Evolutionary conservation across 1,140 invertebrate genomes (phyloP).

Genomic region (Asbolus verrucosus): DNA sequence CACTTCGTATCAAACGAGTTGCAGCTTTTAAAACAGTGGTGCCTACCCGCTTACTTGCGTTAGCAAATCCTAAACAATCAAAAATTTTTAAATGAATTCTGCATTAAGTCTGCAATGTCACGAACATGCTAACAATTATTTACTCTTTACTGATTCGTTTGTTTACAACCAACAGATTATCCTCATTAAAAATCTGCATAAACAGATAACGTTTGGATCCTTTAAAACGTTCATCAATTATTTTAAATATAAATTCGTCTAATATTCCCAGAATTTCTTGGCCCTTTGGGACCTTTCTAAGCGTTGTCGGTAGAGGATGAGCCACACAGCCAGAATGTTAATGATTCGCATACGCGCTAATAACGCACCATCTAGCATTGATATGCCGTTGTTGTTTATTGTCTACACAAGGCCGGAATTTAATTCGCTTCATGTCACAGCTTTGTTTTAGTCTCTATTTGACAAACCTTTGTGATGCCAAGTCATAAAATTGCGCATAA

Average conservation of each 20-base stretch:
- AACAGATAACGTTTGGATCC: background rate
- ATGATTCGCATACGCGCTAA: slow-evolving; percentile 9
- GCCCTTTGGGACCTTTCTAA: slow-evolving; percentile 14
- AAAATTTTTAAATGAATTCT: too few species aligned
- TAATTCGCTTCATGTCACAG: background rate
- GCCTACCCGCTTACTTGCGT: too few species aligned
- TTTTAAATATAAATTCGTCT: background rate
- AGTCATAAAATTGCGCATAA: too few species aligned
- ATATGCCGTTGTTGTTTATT: slow-evolving; percentile 30
- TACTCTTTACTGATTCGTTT: too few species aligned
- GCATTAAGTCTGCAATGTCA: too few species aligned
- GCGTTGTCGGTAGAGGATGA: background rate
- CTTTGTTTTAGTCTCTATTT: background rate
- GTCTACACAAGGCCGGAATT: slow-evolving; percentile 6
- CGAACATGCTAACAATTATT: too few species aligned
- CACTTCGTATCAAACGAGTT: too few species aligned
- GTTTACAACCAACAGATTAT: too few species aligned
- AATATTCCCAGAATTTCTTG: background rate
- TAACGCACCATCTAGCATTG: slow-evolving; percentile 2
- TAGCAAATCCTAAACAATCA: too few species aligned
- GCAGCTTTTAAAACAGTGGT: too few species aligned
- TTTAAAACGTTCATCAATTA: background rate
- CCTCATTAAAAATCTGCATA: background rate
- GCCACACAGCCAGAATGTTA: slow-evolving; percentile 14
- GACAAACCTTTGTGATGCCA: background rate